Base-by-base conservation (phyloP, 2,888 invertebrate species). In the Aphrophora alni region DNA sequence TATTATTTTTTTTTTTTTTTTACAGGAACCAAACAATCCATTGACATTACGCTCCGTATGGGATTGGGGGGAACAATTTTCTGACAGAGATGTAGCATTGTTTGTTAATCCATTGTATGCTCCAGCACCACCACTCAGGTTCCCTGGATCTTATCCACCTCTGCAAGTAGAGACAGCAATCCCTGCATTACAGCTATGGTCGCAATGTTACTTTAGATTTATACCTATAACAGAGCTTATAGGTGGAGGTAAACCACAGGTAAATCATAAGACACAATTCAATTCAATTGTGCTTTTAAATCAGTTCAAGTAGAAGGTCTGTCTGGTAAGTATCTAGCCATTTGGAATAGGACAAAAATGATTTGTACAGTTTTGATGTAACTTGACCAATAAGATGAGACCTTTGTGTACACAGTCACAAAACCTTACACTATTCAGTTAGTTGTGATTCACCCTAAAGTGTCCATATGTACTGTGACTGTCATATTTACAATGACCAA, bases 171-270 rank as follows among this genome's bases (percentile, higher is more conserved):
- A 88, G 87, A 80, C 86, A 92, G 59, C 88, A 89, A 83, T 93
- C 93, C 88, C 91, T 4, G 90, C 90, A 79, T 87, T 94, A 84
- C 93, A 94, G 83, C 88, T 97, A 70, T 98, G 97, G 97, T 90
- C 93, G 81, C 96, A 95, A 88, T 97, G 97, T 89, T 98, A 96
- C 89, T 94, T 95, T 87, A 93, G 98, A 33, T 97, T 97, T 96
- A 91, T 97, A 86, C 93, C 94, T 25, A 93, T 95, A 25, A 90
- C 97, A 7, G 96, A 97, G 88, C 93, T 95, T 82, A 82, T 83
- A 12, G 85, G 85, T 26, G 86, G 86, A 27, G 87, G 87, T 5
- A 84, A 85, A 80, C 85, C 85, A 0, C 86, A 86, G 84, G 85
- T 86, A 81, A n/a, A n/a, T n/a, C n/a, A n/a, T n/a, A n/a, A n/a